These are phyloP conservation scores for Platyscapa corneri DNA, from an alignment of 1,140 invertebrate genomes.

Conservation along the genomic window DNA sequence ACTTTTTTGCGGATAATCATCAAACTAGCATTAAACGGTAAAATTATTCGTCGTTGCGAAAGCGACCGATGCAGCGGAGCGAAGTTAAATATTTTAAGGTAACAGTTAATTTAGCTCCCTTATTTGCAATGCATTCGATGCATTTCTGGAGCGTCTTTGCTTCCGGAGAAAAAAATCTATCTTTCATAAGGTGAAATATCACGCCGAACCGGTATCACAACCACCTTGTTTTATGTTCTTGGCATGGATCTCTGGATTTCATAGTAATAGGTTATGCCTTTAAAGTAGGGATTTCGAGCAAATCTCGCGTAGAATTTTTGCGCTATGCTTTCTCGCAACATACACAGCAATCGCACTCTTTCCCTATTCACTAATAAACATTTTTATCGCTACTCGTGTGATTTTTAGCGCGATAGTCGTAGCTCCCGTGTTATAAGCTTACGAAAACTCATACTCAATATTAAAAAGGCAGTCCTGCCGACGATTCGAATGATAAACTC, in stretches of 20 bases:
- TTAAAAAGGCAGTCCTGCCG: not conserved
- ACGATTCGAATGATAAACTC: not conserved
- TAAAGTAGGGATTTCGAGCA: slow-evolving; percentile 1
- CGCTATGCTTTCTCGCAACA: not conserved
- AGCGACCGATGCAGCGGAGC: not conserved
- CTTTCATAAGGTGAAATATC: not conserved
- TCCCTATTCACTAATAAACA: not conserved
- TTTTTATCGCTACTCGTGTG: not conserved
- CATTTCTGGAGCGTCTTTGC: not conserved
- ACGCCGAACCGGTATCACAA: not conserved
- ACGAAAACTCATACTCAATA: not conserved
- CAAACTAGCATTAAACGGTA: not conserved
- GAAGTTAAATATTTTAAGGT: not conserved
- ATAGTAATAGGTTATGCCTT: not conserved
- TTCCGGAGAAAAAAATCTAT: not conserved
- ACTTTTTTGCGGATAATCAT: not conserved
- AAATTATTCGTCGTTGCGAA: not conserved
- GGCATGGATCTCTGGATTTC: not conserved
- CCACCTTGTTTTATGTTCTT: not conserved
- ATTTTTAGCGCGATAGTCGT: not conserved
- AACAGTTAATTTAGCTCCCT: not conserved
- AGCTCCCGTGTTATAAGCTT: not conserved
- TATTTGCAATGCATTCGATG: not conserved
- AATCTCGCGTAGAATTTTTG: not conserved
- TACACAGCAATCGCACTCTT: not conserved